These are phyloP conservation scores for Morphnarchus princeps DNA, from an alignment of 2,113 vertebrate species.

Conservation along the genomic window DNA sequence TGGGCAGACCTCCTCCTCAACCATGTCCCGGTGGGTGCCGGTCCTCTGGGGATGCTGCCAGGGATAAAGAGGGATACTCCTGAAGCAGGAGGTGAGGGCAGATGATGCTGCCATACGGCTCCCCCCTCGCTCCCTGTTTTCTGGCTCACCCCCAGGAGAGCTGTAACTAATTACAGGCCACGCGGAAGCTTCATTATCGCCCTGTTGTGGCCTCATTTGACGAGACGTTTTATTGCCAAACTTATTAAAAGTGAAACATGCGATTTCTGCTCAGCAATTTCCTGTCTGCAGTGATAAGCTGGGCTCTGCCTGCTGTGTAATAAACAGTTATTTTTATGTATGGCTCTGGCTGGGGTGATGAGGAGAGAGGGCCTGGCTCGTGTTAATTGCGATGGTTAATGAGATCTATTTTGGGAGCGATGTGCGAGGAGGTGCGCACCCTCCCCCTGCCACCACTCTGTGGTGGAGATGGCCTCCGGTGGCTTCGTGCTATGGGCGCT, in stretches of 20 bases:
- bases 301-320: slow-evolving; percentile 58
- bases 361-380: not conserved
- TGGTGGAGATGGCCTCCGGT: fast-evolving
- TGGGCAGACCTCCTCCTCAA: not conserved
- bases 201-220: slow-evolving; percentile 68
- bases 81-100: not conserved
- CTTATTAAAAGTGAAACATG: slow-evolving; percentile 74
- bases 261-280: slow-evolving; percentile 70
- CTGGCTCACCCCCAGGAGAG: slow-evolving; percentile 49
- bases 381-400: slow-evolving; percentile 69
- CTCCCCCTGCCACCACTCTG: not conserved
- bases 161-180: slow-evolving; percentile 54
- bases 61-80: not conserved
- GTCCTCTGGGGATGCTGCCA: fast-evolving
- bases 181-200: slow-evolving; percentile 68
- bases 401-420: slow-evolving; percentile 41
- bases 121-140: not conserved
- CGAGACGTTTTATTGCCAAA: slow-evolving; percentile 70
- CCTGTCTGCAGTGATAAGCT: slow-evolving; percentile 71
- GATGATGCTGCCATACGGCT: not conserved
- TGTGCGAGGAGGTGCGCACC: not conserved
- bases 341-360: not conserved
- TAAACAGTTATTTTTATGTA: slow-evolving; percentile 70
- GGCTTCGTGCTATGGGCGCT: not conserved
- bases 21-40: fast-evolving